These are phyloP conservation scores for Taeniopygia guttata DNA, from an alignment of 2,797 vertebrate species.

Conservation along the genomic window DNA sequence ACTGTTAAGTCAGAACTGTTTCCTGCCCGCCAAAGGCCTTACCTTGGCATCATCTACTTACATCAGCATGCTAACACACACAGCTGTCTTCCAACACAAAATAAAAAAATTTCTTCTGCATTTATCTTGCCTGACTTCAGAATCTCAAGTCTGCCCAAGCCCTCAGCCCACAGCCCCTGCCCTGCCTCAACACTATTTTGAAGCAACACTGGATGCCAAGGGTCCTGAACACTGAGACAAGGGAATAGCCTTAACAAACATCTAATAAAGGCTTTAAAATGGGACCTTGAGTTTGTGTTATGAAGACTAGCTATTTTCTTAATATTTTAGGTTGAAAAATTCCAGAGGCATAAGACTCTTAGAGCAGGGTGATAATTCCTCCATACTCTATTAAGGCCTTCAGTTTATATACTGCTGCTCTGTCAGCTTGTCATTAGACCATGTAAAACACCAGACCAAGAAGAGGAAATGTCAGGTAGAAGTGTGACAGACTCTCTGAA, in stretches of 20 bases:
- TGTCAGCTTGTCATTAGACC: neutral
- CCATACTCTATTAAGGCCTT: neutral
- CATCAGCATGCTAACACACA: neutral
- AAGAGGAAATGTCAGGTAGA: neutral
- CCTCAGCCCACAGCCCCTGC: accelerated
- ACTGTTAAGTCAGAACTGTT: neutral
- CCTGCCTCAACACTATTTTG: neutral
- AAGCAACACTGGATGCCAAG: neutral
- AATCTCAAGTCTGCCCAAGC: neutral
- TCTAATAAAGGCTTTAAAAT: neutral
- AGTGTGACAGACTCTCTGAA: neutral
- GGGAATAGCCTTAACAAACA: neutral
- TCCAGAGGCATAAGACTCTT: neutral
- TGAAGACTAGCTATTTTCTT: neutral
- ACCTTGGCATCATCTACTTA: neutral
- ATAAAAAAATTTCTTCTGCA: neutral
- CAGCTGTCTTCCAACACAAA: neutral
- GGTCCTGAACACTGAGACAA: neutral
- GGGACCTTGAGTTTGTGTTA: neutral
- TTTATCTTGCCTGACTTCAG: neutral
- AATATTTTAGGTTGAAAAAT: neutral
- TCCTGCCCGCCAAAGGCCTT: neutral
- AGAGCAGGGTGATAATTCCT: neutral
- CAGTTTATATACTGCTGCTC: neutral
- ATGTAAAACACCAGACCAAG: neutral